phyloP scores from a whole-genome alignment of 2,888 invertebrate species.

The Imbricaverruca yamaguchii region DNA sequence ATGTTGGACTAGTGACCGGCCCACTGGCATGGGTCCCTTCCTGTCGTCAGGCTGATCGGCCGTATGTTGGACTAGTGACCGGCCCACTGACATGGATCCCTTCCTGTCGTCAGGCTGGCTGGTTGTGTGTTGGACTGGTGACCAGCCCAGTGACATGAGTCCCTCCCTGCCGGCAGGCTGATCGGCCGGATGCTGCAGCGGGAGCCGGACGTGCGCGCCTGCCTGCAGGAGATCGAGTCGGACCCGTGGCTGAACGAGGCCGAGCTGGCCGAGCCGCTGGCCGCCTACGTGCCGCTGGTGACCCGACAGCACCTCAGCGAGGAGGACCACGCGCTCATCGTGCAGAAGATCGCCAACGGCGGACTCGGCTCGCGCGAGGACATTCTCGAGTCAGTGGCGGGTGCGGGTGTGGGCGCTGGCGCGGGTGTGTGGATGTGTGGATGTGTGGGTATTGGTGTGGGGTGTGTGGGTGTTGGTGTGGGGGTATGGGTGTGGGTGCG shows the following conservation, averaged over 20 bases:
- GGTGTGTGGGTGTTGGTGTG: too few relatives aligned
- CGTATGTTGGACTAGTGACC: conserved; percentile 92
- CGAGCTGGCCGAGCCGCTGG: conserved; percentile 14
- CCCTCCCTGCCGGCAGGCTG: conserved; percentile 51
- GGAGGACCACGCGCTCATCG: conserved; percentile 81
- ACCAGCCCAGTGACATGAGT: conserved; percentile 57
- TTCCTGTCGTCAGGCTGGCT: conserved; percentile 60
- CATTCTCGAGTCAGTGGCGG: conserved; percentile 65
- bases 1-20: conserved; percentile 94
- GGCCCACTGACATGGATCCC: conserved; percentile 41
- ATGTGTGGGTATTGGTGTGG: too few relatives aligned
- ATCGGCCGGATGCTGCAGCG: conserved; percentile 89
- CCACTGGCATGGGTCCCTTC: conserved; percentile 62
- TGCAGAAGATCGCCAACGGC: conserved; percentile 94
- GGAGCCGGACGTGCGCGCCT: conserved; percentile 84
- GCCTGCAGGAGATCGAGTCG: conserved; percentile 73
- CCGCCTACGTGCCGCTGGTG: conserved; percentile 68
- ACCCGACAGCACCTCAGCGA: conserved; percentile 82
- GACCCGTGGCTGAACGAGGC: conserved; percentile 62
- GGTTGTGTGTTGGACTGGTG: conserved; percentile 85
- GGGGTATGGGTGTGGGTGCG: too few relatives aligned
- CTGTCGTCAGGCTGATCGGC: conserved; percentile 63
- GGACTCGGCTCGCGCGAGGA: conserved; percentile 90
- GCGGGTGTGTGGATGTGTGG: too few relatives aligned
- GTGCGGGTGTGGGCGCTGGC: neutral